These are phyloP conservation scores for Eurystomus gularis DNA, from an alignment of 2,113 vertebrate species.

Conservation along the genomic window DNA sequence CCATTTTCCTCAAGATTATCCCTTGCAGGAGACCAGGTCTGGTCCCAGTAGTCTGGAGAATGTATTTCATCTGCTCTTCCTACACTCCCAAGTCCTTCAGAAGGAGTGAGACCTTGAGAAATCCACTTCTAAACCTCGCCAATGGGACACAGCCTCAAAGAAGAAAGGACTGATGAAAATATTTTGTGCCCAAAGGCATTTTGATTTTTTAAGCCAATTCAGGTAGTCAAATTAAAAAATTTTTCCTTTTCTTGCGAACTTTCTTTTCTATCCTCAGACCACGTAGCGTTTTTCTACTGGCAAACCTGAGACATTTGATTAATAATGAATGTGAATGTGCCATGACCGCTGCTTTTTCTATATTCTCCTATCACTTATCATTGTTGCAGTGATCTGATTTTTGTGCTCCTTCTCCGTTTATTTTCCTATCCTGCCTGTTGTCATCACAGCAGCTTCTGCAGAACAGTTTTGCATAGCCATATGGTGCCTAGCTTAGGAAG, in stretches of 20 bases:
- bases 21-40: background rate
- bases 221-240: background rate
- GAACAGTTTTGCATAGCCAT: background rate
- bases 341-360: background rate
- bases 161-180: background rate
- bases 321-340: background rate
- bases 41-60: background rate
- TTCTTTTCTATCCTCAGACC: background rate
- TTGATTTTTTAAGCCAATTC: background rate
- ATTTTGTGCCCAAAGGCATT: background rate
- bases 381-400: background rate
- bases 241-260: background rate
- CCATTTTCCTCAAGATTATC: background rate
- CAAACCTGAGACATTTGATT: background rate
- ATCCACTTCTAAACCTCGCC: background rate
- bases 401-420: background rate
- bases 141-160: rapidly evolving
- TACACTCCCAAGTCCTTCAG: background rate
- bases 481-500: background rate
- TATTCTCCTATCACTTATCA: background rate
- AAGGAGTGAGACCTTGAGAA: background rate
- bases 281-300: background rate
- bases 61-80: background rate
- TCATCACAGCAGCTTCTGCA: background rate
- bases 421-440: background rate